A percentile compares a stretch with the other conserved stretches of the same genome.
Conservation (phyloP, 2,888 invertebrate genomes). For the Sepiola atlantica region DNA sequence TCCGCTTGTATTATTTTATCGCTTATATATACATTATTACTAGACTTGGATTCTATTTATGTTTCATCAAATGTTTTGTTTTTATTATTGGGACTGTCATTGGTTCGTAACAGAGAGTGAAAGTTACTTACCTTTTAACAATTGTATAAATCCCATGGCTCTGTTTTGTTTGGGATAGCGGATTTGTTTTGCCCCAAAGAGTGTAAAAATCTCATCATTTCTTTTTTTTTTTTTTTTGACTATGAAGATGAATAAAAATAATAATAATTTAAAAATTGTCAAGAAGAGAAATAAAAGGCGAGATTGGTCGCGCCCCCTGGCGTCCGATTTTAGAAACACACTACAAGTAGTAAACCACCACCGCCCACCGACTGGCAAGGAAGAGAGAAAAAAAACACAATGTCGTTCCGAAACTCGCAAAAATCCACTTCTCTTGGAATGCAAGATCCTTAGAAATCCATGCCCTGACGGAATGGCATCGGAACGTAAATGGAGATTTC, state of each 20-base stretch:
- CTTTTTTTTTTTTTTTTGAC: too few species aligned
- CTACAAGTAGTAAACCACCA: background rate
- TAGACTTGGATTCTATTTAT: background rate
- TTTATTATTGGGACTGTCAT: background rate
- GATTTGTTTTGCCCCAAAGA: background rate
- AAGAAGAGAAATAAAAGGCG: background rate
- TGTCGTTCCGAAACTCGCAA: background rate
- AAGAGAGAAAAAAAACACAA: background rate
- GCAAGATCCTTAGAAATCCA: background rate
- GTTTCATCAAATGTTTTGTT: background rate
- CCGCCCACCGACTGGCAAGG: conserved; percentile 32
- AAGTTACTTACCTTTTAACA: background rate
- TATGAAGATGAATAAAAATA: background rate
- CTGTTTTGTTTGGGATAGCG: background rate
- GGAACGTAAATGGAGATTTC: background rate
- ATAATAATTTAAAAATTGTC: background rate
- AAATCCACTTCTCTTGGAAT: background rate
- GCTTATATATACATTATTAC: background rate
- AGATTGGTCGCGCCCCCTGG: conserved; percentile 10
- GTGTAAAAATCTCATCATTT: conserved; percentile 21
- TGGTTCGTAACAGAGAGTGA: background rate
- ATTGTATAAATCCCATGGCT: conserved; percentile 4
- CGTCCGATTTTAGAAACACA: background rate
- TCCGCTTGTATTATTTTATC: background rate
- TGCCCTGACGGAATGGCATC: background rate